Conservation (phyloP, 2,888 invertebrate genomes). For the Agriopis marginaria region DNA sequence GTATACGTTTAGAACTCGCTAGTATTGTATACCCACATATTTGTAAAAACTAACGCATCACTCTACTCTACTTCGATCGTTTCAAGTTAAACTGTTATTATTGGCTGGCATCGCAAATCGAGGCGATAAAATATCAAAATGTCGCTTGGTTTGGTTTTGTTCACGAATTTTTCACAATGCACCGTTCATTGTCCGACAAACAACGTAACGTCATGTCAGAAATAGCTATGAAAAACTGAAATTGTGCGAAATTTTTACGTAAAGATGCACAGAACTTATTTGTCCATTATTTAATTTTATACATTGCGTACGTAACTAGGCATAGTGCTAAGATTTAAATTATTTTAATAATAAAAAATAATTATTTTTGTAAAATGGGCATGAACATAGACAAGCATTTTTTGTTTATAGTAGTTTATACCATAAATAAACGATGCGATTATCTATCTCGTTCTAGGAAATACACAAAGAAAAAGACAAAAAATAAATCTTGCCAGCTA, state of each 20-base stretch:
- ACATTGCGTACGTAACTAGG: background rate
- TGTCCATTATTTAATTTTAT: background rate
- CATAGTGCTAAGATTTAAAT: background rate
- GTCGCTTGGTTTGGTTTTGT: constrained; percentile 72
- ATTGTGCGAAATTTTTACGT: constrained; percentile 34
- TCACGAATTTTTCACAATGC: constrained; percentile 67
- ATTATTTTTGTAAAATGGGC: background rate
- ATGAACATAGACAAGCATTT: background rate
- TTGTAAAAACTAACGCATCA: constrained; percentile 55
- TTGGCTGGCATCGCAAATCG: constrained; percentile 79
- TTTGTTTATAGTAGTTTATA: background rate
- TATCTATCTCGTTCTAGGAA: background rate
- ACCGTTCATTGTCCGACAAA: constrained; percentile 73
- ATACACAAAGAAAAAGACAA: background rate
- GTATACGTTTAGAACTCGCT: constrained; percentile 61
- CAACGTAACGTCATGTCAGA: constrained; percentile 55
- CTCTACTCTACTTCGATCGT: constrained; percentile 60
- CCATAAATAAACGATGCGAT: background rate
- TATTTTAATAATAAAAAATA: background rate
- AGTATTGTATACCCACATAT: constrained; percentile 55
- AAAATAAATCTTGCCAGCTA: constrained; percentile 1
- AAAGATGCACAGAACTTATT: background rate
- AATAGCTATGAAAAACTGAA: constrained; percentile 37
- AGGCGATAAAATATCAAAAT: constrained; percentile 78
- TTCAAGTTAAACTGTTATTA: constrained; percentile 64